Base-by-base conservation (phyloP, 2,797 vertebrate genomes). In the Calcarius lapponicus region DNA sequence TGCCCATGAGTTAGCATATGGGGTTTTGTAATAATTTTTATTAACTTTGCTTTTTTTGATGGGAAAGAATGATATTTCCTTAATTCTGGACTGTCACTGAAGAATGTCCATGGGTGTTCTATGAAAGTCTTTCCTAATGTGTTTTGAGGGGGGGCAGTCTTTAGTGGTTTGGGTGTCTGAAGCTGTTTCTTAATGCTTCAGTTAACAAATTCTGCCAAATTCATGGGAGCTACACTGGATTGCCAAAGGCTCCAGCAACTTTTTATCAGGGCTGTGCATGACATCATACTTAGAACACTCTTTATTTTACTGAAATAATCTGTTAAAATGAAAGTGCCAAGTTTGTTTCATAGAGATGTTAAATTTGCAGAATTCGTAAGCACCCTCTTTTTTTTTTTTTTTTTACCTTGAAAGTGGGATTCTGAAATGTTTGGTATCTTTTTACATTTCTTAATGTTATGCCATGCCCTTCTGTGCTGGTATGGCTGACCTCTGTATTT, bases 171-270 rank as follows among this genome's bases (percentile, higher is more conserved):
- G 18, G 5, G 3, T 66, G 11, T 38, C 60, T 62, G 47, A 64
- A 75, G 16, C 20, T 79, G 9, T 50, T 86, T 88, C 20, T 67
- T 53, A 45, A 34, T 47, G 50, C 9, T 75, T n/a, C 58, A 65
- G 11, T 69, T 79, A 70, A 65, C 13, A 79, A 29, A n/a, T 72
- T 66, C 36, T 56, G 10, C 42, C 48, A 80, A 71, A 57, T 74
- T 87, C 43, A 47, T 26, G 17, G 47, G 11, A 91, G 17, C 20
- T 71, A 20, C 18, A 48, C 7, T 53, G 19, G 8, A 48, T 61
- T 0, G 0, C 15, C 15, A 70, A 86, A 58, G 40, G 17, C 31
- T 62, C 24, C 2, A 4, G 10, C 16, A 61, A 19, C 25, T 48
- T 89, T 69, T 80, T 47, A 32, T 60, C 26, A 57, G 53, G 19